Evolutionary conservation across 2,797 vertebrate genomes (phyloP), one percentile per base, ranked within the genome.

Genomic region (Rachycentron canadum): DNA sequence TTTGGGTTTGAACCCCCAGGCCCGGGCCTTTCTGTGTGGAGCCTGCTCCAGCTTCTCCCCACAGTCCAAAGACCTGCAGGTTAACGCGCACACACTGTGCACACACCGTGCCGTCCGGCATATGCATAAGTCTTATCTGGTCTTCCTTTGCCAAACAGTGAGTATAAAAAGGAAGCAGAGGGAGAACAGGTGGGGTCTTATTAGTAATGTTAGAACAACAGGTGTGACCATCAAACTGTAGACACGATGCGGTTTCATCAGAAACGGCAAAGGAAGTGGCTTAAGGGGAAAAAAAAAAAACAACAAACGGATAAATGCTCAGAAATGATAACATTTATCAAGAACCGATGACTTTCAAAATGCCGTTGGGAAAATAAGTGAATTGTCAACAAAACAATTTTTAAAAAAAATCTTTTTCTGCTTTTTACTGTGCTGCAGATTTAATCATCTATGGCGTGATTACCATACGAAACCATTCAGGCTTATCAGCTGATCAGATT

Each of bases 141-240:
- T 62, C 30, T 53, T 2, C 7, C 14, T 53, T 41, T 32, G 7
- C 23, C 11, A 47, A 14, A 45, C 43, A 47, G 19, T 36, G 2
- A 10, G 14, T 0, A n/a, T 34, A 30, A 57, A 69, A 19, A 32
- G 19, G 25, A 17, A 14, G 52, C 12, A 30, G 34, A 19, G 11
- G 21, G 65, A 62, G 50, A 26, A 19, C 4, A 36, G 58, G 30
- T 69, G 9, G 17, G 47, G 16, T 55, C 64, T 61, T 67, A 36
- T 65, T 68, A 62, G 25, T 23, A 70, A 63, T 68, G 61, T 70
- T 47, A 30, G 28, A 66, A 52, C 38, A 11, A 26, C 67, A 63
- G 40, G 19, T 16, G 40, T 68, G 30, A 14, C 43, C 17, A n/a
- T 53, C 12, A 0, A 65, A 60, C n/a, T 60, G 45, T 6, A 63